Conservation (phyloP, 2,888 invertebrate species). For the Ypsolopha scabrella region DNA sequence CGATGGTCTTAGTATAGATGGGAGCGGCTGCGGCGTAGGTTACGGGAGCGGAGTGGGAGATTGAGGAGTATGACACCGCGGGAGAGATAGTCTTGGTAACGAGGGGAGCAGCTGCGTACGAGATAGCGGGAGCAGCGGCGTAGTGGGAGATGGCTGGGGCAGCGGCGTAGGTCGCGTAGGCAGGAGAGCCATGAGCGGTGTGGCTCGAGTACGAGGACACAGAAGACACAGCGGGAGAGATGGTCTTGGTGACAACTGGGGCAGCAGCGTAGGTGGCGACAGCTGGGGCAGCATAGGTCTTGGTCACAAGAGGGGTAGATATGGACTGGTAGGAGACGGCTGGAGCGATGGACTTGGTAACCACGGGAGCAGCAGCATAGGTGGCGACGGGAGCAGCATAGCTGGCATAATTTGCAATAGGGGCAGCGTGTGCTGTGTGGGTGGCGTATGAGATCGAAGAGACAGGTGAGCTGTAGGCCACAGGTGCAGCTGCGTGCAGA, state of each 20-base stretch:
- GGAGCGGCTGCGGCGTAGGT: conserved; percentile 13
- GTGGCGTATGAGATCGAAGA: conserved; percentile 4
- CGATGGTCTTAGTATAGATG: background rate
- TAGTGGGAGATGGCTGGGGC: conserved; percentile 7
- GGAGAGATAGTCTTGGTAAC: conserved; percentile 24
- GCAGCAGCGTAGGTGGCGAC: conserved; percentile 11
- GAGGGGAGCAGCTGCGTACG: conserved; percentile 39
- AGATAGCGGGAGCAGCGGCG: conserved; percentile 7
- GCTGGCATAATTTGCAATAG: conserved; percentile 8
- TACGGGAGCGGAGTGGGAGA: conserved; percentile 25
- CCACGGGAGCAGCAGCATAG: conserved; percentile 6
- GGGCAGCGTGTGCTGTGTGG: conserved; percentile 6
- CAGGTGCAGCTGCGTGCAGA: conserved; percentile 6
- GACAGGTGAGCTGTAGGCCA: conserved; percentile 9
- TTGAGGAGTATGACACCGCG: conserved; percentile 22
- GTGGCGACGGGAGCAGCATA: conserved; percentile 2
- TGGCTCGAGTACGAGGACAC: conserved; percentile 25
- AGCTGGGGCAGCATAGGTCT: conserved; percentile 4
- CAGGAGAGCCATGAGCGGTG: conserved; percentile 23
- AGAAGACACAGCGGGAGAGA: conserved; percentile 19
- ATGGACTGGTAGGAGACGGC: no score
- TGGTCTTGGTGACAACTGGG: conserved; percentile 24
- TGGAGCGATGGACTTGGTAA: conserved; percentile 36
- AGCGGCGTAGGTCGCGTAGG: conserved; percentile 1
- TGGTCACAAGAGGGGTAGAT: no score